Percentiles rank a stretch among this genome's conserved stretches.
Conservation (phyloP, 2,113 vertebrate genomes). For the Istiophorus platypterus region DNA sequence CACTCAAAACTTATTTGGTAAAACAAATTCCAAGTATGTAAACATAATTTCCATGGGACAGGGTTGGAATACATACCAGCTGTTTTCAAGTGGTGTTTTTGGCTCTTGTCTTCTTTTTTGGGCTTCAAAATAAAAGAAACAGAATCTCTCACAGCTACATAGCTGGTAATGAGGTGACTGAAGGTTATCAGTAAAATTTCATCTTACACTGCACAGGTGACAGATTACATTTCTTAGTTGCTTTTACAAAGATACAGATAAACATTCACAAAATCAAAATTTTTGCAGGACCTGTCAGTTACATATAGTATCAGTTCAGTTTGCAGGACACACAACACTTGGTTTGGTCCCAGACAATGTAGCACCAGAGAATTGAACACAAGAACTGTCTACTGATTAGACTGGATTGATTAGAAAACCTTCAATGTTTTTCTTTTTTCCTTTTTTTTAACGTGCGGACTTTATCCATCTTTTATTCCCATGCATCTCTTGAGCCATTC, state of each 20-base stretch:
- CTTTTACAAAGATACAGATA: neutral
- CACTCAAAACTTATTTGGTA: neutral
- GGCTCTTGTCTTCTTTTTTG: neutral
- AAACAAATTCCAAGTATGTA: neutral
- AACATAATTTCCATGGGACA: neutral
- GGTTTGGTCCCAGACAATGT: no score
- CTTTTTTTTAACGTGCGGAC: no score
- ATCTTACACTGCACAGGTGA: neutral
- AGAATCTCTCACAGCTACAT: neutral
- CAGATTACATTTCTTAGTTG: neutral
- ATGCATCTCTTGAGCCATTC: no score
- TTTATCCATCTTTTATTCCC: no score
- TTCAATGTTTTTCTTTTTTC: no score
- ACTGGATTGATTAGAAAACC: no score
- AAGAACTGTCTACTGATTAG: no score
- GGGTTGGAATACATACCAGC: neutral
- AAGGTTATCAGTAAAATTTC: neutral
- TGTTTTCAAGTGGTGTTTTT: neutral
- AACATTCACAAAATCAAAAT: neutral
- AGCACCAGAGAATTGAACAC: no score
- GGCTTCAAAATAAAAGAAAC: no score
- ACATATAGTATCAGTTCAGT: neutral
- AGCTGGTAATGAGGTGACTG: no score
- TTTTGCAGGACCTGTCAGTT: neutral
- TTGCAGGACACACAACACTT: conserved; percentile 30